These are phyloP conservation scores for Leptinotarsa haldemani DNA, from an alignment of 2,888 invertebrate genomes.

Conservation along the genomic window DNA sequence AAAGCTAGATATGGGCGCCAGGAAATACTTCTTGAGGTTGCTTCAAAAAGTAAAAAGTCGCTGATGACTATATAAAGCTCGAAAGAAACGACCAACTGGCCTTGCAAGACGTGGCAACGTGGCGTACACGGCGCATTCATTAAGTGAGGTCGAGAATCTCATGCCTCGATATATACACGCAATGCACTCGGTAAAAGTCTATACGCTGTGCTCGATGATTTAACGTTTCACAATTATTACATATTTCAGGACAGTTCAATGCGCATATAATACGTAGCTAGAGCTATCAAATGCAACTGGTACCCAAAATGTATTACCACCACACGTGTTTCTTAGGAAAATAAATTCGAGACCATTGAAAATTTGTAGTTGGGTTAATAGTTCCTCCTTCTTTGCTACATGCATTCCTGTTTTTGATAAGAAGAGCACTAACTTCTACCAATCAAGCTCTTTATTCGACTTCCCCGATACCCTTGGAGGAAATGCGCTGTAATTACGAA, in stretches of 20 bases:
- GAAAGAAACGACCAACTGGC: conserved; percentile 66
- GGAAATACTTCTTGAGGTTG: conserved; percentile 55
- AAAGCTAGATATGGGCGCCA: conserved; percentile 64
- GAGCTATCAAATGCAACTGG: not conserved
- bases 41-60: conserved; percentile 47
- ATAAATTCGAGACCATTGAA: not conserved
- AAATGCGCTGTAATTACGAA: too few species aligned
- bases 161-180: conserved; percentile 32
- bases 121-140: conserved; percentile 35
- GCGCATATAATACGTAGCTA: conserved; percentile 25
- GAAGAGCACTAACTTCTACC: too few species aligned
- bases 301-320: not conserved
- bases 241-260: conserved; percentile 33
- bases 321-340: not conserved
- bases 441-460: too few species aligned
- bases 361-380: too few species aligned
- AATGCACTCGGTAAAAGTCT: conserved; percentile 31
- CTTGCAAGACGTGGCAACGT: conserved; percentile 68
- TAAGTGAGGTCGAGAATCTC: conserved; percentile 37
- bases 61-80: conserved; percentile 68
- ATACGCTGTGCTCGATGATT: conserved; percentile 27
- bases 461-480: too few species aligned
- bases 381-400: too few species aligned
- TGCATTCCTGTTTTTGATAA: too few species aligned
- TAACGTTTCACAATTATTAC: conserved; percentile 33